A percentile compares a stretch with the other conserved stretches of the same genome.
Evolutionary conservation across 2,888 invertebrate genomes (phyloP).

Genomic region (Lymantria monacha): DNA sequence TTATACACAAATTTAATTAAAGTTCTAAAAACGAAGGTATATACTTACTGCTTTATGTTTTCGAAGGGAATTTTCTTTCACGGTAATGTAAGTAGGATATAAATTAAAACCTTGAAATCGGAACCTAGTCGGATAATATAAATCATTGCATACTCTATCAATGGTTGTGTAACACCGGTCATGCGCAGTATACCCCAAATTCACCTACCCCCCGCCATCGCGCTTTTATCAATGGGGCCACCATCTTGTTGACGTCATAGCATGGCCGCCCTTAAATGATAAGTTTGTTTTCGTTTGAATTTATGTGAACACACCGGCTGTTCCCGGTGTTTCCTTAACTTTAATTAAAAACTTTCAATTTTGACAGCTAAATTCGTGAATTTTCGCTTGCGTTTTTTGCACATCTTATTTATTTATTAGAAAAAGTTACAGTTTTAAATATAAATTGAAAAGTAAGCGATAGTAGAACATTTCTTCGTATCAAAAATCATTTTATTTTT

Average conservation of each 20-base stretch:
- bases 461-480: too few relatives aligned
- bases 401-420: too few relatives aligned
- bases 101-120: conserved; percentile 5
- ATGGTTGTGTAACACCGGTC: conserved; percentile 59
- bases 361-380: not conserved
- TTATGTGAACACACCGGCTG: conserved; percentile 41
- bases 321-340: conserved; percentile 7
- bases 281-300: conserved; percentile 69
- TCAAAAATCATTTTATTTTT: too few relatives aligned
- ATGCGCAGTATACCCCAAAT: conserved; percentile 47
- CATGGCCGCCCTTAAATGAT: conserved; percentile 50
- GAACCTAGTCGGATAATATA: conserved; percentile 32
- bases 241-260: conserved; percentile 76
- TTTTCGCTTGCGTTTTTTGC: not conserved
- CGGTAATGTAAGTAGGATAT: too few relatives aligned
- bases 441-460: too few relatives aligned
- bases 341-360: conserved; percentile 12
- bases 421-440: too few relatives aligned
- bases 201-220: conserved; percentile 43
- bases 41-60: too few relatives aligned
- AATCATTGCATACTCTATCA: conserved; percentile 58
- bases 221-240: conserved; percentile 69
- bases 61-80: too few relatives aligned
- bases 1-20: too few relatives aligned
- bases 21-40: too few relatives aligned